These are phyloP conservation scores for Pristis pectinata DNA, from an alignment of 2,797 vertebrate genomes.

Conservation along the genomic window DNA sequence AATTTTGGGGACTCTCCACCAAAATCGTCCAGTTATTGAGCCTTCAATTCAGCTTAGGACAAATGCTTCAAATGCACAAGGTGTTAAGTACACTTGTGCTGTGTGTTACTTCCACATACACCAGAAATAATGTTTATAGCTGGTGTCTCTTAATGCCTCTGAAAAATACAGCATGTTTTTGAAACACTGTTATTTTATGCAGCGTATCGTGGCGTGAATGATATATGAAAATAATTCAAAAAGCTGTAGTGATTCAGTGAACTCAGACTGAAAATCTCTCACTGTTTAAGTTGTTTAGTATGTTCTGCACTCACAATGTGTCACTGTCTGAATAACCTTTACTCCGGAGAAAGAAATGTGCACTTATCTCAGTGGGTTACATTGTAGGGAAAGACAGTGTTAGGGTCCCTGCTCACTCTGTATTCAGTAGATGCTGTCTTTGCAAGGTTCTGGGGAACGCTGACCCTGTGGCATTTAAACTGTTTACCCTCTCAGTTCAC, in stretches of 20 bases:
- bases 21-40: neutral
- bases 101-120: too few species aligned
- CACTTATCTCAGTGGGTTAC: neutral
- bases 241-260: neutral
- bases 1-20: too few species aligned
- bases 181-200: neutral
- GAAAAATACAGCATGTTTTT: neutral
- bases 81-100: too few species aligned
- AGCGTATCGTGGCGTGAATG: neutral
- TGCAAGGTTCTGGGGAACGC: neutral
- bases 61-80: neutral
- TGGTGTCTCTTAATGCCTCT: neutral
- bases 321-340: neutral
- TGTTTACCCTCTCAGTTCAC: neutral
- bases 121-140: neutral
- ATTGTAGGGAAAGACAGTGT: neutral
- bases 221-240: neutral
- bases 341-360: neutral
- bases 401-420: neutral
- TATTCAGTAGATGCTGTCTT: neutral
- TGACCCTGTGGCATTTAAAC: neutral
- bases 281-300: neutral
- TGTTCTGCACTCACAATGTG: neutral
- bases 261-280: neutral
- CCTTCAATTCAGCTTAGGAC: neutral